Evolutionary conservation across 2,888 invertebrate genomes (phyloP).

Genomic region (Archips crataeganus): DNA sequence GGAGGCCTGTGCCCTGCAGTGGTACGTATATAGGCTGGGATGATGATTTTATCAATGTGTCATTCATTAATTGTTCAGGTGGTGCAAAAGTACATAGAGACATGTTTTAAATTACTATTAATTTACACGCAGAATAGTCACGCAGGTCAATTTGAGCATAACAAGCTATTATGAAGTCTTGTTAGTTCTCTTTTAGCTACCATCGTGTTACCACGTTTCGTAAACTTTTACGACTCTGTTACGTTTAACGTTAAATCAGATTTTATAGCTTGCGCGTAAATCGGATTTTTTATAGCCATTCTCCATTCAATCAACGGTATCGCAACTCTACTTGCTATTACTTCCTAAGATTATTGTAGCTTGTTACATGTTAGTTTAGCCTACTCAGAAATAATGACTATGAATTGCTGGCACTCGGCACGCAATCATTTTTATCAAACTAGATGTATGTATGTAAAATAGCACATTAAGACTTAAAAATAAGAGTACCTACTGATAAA

Average conservation of each 20-base stretch:
- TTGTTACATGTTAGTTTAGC: background rate
- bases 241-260: slow-evolving; percentile 5
- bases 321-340: background rate
- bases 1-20: no score
- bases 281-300: slow-evolving; percentile 6
- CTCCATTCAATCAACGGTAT: slow-evolving; percentile 8
- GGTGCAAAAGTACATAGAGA: no score
- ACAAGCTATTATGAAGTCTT: background rate
- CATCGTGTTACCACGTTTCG: background rate
- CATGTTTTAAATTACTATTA: no score
- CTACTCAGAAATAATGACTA: background rate
- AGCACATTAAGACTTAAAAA: no score
- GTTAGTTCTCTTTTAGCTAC: background rate
- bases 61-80: no score
- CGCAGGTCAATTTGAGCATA: background rate
- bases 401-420: background rate
- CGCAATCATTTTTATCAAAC: background rate
- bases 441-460: background rate
- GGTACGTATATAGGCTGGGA: no score
- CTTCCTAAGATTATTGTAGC: background rate
- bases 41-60: no score
- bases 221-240: slow-evolving; percentile 1
- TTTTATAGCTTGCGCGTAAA: slow-evolving; percentile 24
- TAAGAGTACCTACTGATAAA: no score
- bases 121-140: background rate